These are phyloP conservation scores for Thecophora atra DNA, from an alignment of 2,888 invertebrate species.

Conservation along the genomic window DNA sequence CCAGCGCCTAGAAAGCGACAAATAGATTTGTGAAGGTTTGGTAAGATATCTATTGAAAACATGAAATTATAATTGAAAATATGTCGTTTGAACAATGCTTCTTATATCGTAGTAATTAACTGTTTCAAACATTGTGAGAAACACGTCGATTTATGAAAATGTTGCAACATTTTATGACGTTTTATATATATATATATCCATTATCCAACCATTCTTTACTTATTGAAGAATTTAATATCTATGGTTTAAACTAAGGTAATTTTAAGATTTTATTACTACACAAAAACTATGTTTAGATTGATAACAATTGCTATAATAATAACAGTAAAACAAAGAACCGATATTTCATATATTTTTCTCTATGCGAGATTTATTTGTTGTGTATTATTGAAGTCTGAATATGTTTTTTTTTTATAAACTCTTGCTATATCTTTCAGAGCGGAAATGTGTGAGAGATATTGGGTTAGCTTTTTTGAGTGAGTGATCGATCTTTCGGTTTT, in stretches of 20 bases:
- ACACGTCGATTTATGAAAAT: conserved; percentile 38
- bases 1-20: conserved; percentile 21
- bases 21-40: conserved; percentile 33
- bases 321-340: conserved; percentile 20
- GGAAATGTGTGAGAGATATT: conserved; percentile 10
- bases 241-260: neutral
- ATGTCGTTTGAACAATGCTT: conserved; percentile 33
- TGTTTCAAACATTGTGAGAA: conserved; percentile 9
- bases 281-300: conserved; percentile 22
- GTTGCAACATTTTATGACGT: conserved; percentile 48
- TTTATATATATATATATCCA: neutral
- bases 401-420: neutral
- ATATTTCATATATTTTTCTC: conserved; percentile 8
- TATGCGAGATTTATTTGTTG: conserved; percentile 23
- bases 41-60: conserved; percentile 37
- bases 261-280: conserved; percentile 1
- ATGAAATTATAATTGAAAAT: conserved; percentile 25
- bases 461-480: conserved; percentile 29
- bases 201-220: neutral
- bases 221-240: too few relatives aligned
- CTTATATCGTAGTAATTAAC: conserved; percentile 20
- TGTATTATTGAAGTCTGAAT: conserved; percentile 24
- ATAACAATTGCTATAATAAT: conserved; percentile 21
- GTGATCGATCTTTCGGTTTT: conserved; percentile 7
- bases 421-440: conserved; percentile 35